phyloP scores from a whole-genome alignment of 2,113 vertebrate species.

The Alaudala cheleensis region DNA sequence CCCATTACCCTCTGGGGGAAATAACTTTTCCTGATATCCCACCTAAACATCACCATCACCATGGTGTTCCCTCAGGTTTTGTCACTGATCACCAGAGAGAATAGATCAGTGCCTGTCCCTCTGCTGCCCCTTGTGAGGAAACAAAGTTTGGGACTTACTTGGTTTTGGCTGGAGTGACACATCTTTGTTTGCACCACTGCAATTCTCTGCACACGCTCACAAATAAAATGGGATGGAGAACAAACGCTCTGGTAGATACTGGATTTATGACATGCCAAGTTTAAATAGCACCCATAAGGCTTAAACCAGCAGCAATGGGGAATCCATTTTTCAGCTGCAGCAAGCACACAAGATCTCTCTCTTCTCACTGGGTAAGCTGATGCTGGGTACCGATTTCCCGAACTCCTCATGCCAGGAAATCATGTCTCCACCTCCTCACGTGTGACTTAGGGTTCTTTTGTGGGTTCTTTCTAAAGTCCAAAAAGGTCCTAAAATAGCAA shows the following conservation, averaged over 20 bases:
- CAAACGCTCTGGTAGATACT: constrained; percentile 19
- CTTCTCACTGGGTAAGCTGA: not conserved
- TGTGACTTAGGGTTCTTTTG: not conserved
- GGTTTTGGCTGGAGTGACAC: not conserved
- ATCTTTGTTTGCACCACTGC: not conserved
- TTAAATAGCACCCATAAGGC: constrained; percentile 72
- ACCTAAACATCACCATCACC: not conserved
- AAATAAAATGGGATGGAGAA: constrained; percentile 54
- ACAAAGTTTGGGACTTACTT: not conserved
- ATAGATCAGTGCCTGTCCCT: not conserved
- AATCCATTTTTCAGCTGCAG: constrained; percentile 62
- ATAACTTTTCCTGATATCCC: rapidly evolving
- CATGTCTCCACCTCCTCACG: not conserved
- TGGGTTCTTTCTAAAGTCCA: not conserved
- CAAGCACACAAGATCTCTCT: not conserved
- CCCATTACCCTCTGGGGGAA: not conserved
- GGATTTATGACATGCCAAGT: constrained; percentile 73
- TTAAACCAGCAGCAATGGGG: constrained; percentile 33
- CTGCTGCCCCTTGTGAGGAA: not conserved
- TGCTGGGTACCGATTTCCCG: not conserved
- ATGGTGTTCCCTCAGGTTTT: no score
- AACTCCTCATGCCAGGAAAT: not conserved
- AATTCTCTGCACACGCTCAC: constrained; percentile 13
- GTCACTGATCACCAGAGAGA: not conserved
- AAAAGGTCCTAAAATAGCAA: constrained; percentile 55